Base-by-base conservation (phyloP, 2,888 invertebrate species). In the Scaptomyza parva region DNA sequence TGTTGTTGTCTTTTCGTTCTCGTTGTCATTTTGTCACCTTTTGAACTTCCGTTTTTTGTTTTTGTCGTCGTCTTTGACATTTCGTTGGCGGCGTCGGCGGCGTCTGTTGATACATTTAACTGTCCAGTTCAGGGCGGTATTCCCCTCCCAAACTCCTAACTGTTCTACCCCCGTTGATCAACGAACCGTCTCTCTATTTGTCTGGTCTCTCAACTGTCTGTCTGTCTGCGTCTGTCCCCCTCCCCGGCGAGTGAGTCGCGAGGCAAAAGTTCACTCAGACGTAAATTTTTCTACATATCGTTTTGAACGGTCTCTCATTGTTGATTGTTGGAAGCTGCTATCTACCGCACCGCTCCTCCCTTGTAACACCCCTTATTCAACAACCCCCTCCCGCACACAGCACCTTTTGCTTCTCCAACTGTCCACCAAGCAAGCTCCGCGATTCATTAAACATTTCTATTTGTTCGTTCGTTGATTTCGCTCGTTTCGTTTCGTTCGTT, bases 391-490 rank as follows among this genome's bases (percentile, higher is more conserved):
- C 22, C 48, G 17, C 14, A 41, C 12, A 8, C 37, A 43, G 33
- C 41, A 52, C 59, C 64, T 45, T 55, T 33, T 33, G 33, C 33
- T 33, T 17, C 41, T 22, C 9, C 9, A 35, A 45, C 40, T 20
- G 45, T 14, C 28, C 52, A n/a, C n/a, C n/a, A n/a, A n/a, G n/a
- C n/a, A 43, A 51, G 59, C 53, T 50, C 53, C 47, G n/a, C 78
- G 84, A 66, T 84, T 87, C 83, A 85, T 81, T 85, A 82, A 81
- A 78, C 88, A 76, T 85, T 85, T 81, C 65, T 71, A 85, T 86
- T 85, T 81, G 78, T 69, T 85, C 26, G 68, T 66, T 37, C 41
- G 40, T 28, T 59, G 37, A 33, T 58, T 28, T 81, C 14, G 68
- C 60, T 37, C 47, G 40, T 28, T 59, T 30, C 33, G 61, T 28